Percentiles rank a stretch among this genome's conserved stretches.
phyloP scores from a whole-genome alignment of 1,140 invertebrate genomes.

The Phymorhynchus buccinoides region DNA sequence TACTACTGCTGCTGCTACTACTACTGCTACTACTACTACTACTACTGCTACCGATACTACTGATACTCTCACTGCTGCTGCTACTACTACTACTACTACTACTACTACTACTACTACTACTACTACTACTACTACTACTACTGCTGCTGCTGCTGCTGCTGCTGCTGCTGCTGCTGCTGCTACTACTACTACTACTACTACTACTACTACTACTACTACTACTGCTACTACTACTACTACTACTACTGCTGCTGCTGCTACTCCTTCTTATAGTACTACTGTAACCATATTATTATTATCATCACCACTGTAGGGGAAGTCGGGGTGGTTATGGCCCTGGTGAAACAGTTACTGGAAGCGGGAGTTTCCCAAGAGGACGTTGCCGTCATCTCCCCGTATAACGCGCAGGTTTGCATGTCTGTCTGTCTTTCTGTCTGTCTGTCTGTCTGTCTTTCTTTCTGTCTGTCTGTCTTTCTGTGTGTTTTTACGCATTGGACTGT shows the following conservation, averaged over 20 bases:
- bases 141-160: too few relatives aligned
- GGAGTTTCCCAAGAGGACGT: neutral
- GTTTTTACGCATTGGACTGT: too few relatives aligned
- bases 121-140: neutral
- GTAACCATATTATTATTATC: neutral
- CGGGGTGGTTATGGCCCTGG: neutral
- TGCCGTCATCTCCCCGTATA: neutral
- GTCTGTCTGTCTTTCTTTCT: too few relatives aligned
- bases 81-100: neutral
- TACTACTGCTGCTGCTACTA: neutral
- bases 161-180: too few relatives aligned
- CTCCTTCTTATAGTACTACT: neutral
- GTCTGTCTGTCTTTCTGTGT: too few relatives aligned
- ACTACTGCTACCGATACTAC: too few relatives aligned
- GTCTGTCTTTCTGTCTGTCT: too few relatives aligned
- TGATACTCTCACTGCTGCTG: neutral
- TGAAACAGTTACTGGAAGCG: neutral
- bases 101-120: neutral
- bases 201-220: neutral
- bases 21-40: conserved; percentile 1
- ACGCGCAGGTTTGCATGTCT: too few relatives aligned
- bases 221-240: too few relatives aligned
- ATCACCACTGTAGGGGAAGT: neutral
- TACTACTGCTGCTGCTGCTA: too few relatives aligned
- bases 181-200: neutral